Base-by-base conservation (phyloP, 2,888 invertebrate genomes). In the Bugula neritina region DNA sequence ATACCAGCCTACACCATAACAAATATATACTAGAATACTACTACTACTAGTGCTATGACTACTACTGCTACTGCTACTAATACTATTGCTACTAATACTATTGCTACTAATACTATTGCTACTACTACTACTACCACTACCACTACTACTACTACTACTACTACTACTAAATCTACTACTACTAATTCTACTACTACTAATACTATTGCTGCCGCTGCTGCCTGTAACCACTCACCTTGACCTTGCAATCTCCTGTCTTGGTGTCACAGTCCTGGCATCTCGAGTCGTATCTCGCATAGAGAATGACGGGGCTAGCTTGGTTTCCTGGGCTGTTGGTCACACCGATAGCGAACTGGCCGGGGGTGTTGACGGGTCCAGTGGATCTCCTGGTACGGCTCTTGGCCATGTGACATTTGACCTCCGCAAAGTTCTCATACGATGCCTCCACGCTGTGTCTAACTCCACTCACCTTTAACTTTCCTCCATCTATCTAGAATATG, bases 391-490 rank as follows among this genome's bases (percentile, higher is more conserved):
- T 2, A 27, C 63, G 27, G 31, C 25, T 17, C 27, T 31, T 31
- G 5, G 31, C 27, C 27, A 63, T 17, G 17, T 21, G 63, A 63
- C 63, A 63, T 31, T 34, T 63, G 25, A 63, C 63, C 31, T 63
- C 31, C 3, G 63, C 63, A 31, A 63, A 63, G 27, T 25, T 63
- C 34, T 63, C 63, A 63, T 63, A 63, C 27, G 27, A 29, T 31
- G 29, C 63, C 31, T 25, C 10, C 10, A 63, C 63, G 10, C 27
- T 34, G 13, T 27, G 13, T 63, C 31, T 27, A 3, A 13, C 10
- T 5, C 63, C 63, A 63, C 5, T 29, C 2, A 29, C 21, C 34
- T 63, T 25, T 5, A 63, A 2, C 31, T 63, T 63, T 2, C 63
- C 63, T 13, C 31, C 63, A 2, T 13, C 17, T 13, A 63, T 13